Evolutionary conservation across 2,113 vertebrate species (phyloP).

Genomic region (Scomber japonicus): DNA sequence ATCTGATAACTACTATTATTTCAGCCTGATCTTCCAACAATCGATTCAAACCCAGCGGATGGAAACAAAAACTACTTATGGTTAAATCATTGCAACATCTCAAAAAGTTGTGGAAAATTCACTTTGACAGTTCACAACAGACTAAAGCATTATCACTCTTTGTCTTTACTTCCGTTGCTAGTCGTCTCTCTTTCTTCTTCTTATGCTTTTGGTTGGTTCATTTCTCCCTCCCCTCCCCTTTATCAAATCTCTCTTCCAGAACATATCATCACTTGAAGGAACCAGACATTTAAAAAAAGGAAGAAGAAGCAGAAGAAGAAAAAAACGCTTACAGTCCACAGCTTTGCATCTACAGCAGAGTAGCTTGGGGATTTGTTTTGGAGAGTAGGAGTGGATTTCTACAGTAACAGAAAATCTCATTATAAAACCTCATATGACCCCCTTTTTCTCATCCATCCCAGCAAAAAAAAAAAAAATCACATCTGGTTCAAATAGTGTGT

Average conservation of each 20-base stretch:
- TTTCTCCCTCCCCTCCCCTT: conserved; percentile 16
- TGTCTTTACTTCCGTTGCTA: conserved; percentile 4
- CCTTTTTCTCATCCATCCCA: conserved; percentile 22
- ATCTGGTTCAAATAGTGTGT: conserved; percentile 60
- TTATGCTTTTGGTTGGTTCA: not conserved
- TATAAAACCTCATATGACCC: conserved; percentile 70
- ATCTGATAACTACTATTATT: not conserved
- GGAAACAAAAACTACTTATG: not conserved
- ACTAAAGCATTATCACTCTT: not conserved
- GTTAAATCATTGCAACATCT: conserved; percentile 15
- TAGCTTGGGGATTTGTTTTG: conserved; percentile 53
- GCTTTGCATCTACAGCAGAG: conserved; percentile 45
- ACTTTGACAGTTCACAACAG: not conserved
- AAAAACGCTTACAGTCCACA: not conserved
- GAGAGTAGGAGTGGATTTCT: conserved; percentile 46
- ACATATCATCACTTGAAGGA: conserved; percentile 22
- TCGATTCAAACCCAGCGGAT: not conserved
- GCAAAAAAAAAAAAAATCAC: conserved; percentile 33
- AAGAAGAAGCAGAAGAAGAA: rapidly evolving
- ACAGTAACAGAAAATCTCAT: conserved; percentile 62
- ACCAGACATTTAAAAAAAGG: not conserved
- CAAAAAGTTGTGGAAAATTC: conserved; percentile 1
- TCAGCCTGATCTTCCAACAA: not conserved
- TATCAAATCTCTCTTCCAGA: conserved; percentile 31
- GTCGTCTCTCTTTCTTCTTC: not conserved